These are phyloP conservation scores for Spilarctia lutea DNA, from an alignment of 2,888 invertebrate species.

Conservation along the genomic window DNA sequence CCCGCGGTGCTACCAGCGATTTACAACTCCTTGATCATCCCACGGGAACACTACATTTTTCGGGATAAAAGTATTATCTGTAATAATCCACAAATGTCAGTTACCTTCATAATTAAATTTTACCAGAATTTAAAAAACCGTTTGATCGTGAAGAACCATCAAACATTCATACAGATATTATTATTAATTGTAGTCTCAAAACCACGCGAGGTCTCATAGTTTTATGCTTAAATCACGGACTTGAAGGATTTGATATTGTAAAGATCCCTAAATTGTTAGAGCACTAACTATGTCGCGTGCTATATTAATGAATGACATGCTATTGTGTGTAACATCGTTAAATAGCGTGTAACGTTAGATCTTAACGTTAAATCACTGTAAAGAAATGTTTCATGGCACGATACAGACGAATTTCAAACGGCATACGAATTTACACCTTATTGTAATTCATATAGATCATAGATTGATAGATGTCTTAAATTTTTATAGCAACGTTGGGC, in stretches of 20 bases:
- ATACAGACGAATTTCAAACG: slow-evolving; percentile 53
- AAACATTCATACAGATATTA: too few relatives aligned
- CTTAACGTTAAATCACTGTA: slow-evolving; percentile 62
- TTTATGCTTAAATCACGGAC: not conserved
- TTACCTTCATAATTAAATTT: too few relatives aligned
- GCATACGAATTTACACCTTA: slow-evolving; percentile 32
- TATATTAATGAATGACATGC: slow-evolving; percentile 56
- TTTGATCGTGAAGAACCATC: too few relatives aligned
- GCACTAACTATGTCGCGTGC: slow-evolving; percentile 61
- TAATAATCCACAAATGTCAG: too few relatives aligned
- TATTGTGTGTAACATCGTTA: slow-evolving; percentile 60
- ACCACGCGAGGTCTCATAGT: not conserved
- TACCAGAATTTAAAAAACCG: too few relatives aligned
- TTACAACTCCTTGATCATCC: too few relatives aligned
- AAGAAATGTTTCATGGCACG: slow-evolving; percentile 69
- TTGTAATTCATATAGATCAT: not conserved
- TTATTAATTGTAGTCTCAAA: not conserved
- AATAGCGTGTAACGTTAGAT: slow-evolving; percentile 62
- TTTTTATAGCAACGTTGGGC: slow-evolving; percentile 18
- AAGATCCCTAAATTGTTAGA: slow-evolving; percentile 47
- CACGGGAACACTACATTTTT: too few relatives aligned
- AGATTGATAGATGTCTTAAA: slow-evolving; percentile 10
- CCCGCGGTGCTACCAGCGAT: too few relatives aligned
- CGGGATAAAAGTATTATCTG: too few relatives aligned
- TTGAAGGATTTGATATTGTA: not conserved